Base-by-base conservation (phyloP, 2,888 invertebrate genomes). In the Tiliacea aurago region DNA sequence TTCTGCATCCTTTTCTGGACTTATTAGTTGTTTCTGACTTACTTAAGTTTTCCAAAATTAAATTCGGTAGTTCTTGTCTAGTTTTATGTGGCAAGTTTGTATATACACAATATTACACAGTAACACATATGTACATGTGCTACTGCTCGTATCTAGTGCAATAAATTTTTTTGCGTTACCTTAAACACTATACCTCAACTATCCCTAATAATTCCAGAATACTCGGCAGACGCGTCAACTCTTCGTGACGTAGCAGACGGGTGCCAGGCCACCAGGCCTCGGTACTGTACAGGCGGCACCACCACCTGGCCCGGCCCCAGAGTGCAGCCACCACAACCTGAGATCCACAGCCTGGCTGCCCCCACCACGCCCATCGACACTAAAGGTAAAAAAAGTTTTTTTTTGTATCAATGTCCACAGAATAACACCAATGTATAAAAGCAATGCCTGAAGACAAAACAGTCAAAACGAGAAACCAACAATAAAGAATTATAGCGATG, bases 201-300 rank as follows among this genome's bases (percentile, higher is more conserved):
- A 18, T 11, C 2, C 9, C 20, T 47, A 15, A n/a, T 2, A 1
- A 55, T 88, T 89, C 13, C 90, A 96, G 96, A 96, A 86, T 96
- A 96, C 84, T 96, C 96, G 55, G 96, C 96, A 49, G 96, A 96
- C 86, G 95, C 96, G 73, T 95, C 95, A 20, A 95, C 95, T 4
- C 91, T 96, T 33, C 95, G 96, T 28, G 95, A 95, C 82, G 96
- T 92, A 78, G 95, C 95, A 88, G 97, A 97, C 87, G 96, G 96
- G 63, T 96, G 97, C 74, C 95, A 95, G 83, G 95, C 96, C 23
- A 90, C 95, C 47, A 92, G 97, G 78, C 96, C 97, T 20, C 94
- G 97, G 67, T 97, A 97, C 94, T 97, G 97, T 91, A 94, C 96
- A 4, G 97, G 97, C 58, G 94, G 95, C 33, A 94, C 94, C 81